Evolutionary conservation across 2,888 invertebrate species (phyloP), one percentile per base, ranked within the genome.

Genomic region (Pristionchus japonicus): DNA sequence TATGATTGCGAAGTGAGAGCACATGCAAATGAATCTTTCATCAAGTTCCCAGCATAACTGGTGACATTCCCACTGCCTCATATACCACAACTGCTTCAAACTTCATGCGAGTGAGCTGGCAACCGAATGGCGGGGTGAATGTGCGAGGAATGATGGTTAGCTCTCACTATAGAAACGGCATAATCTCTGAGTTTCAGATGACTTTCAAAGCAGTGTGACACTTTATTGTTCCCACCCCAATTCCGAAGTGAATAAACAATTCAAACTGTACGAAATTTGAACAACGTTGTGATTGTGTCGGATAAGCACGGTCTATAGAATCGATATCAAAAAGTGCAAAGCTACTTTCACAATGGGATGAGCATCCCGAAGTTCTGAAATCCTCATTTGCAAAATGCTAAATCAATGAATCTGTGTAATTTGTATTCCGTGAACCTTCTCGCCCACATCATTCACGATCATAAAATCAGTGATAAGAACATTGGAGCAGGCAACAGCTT

Each of bases 91-190:
- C 15, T 7, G 11, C 77, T 3, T 77, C 77, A 1, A 77, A 77
- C 43, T 13, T n/a, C 34, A 77, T 77, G 77, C 43, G 43, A 77
- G 77, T 77, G 43, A 27, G 43, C 3, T 77, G 77, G 77, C 23
- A n/a, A 1, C 77, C 77, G 15, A 43, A 43, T 43, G 77, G 43
- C 11, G 77, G 43, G 0, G n/a, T 43, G 43, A 77, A 77, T 47
- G 77, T 77, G 77, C 23, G 77, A 77, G 77, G 77, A 77, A 13
- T 13, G 13, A 43, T 77, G 77, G 43, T 77, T 27, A 47, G 61
- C 7, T 1, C 9, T 64, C 27, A 6, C 17, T 23, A 6, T 15
- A 15, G 61, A 64, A 64, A 64, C 37, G 20, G 20, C 23, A 31
- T 23, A 57, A 57, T 57, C 23, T 9, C 7, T 37, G 3, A 3